Evolutionary conservation across 2,113 vertebrate species (phyloP).

Genomic region (Tamias sibiricus): DNA sequence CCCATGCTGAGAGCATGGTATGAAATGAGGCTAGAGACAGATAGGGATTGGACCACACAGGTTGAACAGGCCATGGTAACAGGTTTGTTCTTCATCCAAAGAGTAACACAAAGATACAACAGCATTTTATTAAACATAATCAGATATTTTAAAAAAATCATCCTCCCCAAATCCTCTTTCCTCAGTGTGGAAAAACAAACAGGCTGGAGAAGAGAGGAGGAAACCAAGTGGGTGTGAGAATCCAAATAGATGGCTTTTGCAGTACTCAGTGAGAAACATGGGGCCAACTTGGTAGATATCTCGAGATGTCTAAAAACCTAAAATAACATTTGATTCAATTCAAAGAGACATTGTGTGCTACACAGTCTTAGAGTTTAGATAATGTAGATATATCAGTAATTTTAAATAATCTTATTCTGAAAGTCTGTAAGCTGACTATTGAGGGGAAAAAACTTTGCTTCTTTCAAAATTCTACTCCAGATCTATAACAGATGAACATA

Average conservation of each 20-base stretch:
- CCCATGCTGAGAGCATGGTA: not conserved
- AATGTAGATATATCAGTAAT: not conserved
- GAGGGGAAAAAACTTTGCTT: not conserved
- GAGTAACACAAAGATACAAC: not conserved
- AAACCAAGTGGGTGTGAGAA: not conserved
- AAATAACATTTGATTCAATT: conserved; percentile 32
- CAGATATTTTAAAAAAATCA: not conserved
- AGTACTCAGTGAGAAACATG: not conserved
- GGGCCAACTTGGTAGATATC: not conserved
- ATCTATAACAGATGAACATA: not conserved
- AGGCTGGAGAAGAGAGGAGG: not conserved
- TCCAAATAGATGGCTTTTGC: not conserved
- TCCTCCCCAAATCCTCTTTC: not conserved
- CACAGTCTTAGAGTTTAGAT: not conserved
- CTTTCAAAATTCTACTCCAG: conserved; percentile 32
- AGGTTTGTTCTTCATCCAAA: conserved; percentile 6
- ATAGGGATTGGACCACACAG: not conserved
- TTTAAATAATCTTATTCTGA: conserved; percentile 46
- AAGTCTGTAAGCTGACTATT: conserved; percentile 41
- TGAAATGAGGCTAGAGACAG: not conserved
- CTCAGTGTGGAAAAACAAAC: not conserved
- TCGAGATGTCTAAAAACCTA: not conserved
- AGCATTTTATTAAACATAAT: conserved; percentile 27
- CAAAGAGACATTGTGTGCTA: not conserved
- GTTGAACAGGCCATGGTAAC: not conserved